Evolutionary conservation across 2,888 invertebrate species (phyloP), one percentile per base, ranked within the genome.

Genomic region (Syritta pipiens): DNA sequence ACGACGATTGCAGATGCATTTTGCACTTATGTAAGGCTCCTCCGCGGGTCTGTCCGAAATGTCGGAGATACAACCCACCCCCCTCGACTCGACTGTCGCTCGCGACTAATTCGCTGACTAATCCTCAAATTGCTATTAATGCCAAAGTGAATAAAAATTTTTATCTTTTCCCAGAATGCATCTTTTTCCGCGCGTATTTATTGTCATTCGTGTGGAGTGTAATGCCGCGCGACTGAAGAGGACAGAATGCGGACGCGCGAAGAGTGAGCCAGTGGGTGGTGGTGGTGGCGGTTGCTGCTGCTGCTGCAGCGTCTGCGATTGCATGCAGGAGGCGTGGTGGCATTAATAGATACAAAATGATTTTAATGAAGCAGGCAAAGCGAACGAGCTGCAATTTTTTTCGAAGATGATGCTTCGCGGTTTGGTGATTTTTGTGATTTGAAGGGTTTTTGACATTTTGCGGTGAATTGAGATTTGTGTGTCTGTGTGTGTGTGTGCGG

Each of bases 21-120:
- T 67, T 62, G 49, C 62, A 62, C 68, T 79, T 79, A 74, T 74
- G 67, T 60, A 79, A 67, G 65, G n/a, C n/a, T n/a, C n/a, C n/a
- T n/a, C n/a, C 42, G 9, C 14, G 22, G 37, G 57, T 46, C 68
- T 71, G 49, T 49, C 62, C 51, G 46, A 59, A 44, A 55, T 51
- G 49, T 28, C 44, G 46, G 26, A 5, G n/a, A 35, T 17, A 12
- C 10, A 1, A 32, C 32, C 32, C n/a, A 32, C 20, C 22, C 42
- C 49, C 14, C n/a, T 2, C 22, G 30, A 28, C 7, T 6, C n/a
- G 6, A n/a, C 10, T 6, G 24, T 19, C 49, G 30, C 28, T 22
- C 24, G 28, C 28, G n/a, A 28, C 30, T 4, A 2, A 6, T 5
- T 44, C 5, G 17, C 2, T 59, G 24, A 44, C 32, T 10, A 53